Evolutionary conservation across 2,113 vertebrate species (phyloP).

Genomic region (Mola mola): DNA sequence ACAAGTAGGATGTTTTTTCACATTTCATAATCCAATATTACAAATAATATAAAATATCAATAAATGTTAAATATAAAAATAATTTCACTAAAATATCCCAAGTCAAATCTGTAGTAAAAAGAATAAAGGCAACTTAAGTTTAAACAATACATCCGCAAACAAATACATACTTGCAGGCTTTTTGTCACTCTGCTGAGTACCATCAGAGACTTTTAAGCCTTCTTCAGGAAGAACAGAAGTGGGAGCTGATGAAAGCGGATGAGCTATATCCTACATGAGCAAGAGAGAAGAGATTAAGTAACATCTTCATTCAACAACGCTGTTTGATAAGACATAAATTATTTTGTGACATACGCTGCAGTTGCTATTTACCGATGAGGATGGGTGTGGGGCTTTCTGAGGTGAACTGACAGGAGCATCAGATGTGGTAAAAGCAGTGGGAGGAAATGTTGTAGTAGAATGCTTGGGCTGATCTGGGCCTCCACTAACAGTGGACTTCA

Average conservation of each 20-base stretch:
- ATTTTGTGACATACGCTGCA: slow-evolving; percentile 64
- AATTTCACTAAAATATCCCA: neutral
- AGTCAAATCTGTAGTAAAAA: too few relatives aligned
- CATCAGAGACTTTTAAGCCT: slow-evolving; percentile 15
- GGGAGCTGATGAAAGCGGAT: slow-evolving; percentile 23
- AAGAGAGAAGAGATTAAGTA: neutral
- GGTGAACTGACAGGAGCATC: slow-evolving; percentile 15
- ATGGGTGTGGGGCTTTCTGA: slow-evolving; percentile 14
- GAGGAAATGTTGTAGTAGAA: neutral
- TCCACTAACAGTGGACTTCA: slow-evolving; percentile 8
- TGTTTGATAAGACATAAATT: neutral
- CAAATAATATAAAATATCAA: neutral
- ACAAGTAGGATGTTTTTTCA: neutral
- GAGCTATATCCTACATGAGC: slow-evolving; percentile 34
- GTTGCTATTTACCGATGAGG: slow-evolving; percentile 22
- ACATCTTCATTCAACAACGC: neutral
- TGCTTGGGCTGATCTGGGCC: slow-evolving; percentile 23
- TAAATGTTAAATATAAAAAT: too few relatives aligned
- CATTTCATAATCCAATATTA: neutral
- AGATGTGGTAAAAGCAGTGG: slow-evolving; percentile 14
- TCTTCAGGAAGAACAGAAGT: slow-evolving; percentile 25
- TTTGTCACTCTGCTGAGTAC: slow-evolving; percentile 40
- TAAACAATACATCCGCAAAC: neutral
- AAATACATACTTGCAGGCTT: slow-evolving; percentile 57
- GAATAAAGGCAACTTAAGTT: too few relatives aligned